Percentiles rank a stretch among this genome's conserved stretches.
Evolutionary conservation across 2,797 vertebrate genomes (phyloP).

Genomic region (Ciconia nigra): DNA sequence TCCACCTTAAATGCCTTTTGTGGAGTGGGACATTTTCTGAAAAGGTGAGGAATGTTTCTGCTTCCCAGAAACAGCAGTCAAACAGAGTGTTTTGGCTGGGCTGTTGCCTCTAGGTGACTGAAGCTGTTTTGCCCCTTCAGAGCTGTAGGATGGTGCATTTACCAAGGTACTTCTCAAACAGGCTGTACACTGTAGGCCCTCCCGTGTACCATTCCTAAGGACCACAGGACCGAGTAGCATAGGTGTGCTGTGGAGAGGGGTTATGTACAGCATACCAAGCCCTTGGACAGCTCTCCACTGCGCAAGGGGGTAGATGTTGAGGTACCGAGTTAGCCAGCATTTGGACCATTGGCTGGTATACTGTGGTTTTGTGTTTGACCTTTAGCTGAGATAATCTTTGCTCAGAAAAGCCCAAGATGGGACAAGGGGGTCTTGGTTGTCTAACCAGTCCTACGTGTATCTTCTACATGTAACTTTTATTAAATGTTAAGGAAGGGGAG

Average conservation of each 20-base stretch:
- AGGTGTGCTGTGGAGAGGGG: not conserved
- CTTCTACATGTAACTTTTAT: not conserved
- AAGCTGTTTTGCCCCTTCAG: not conserved
- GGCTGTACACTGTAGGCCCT: not conserved
- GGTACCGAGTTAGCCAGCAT: not conserved
- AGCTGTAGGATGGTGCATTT: not conserved
- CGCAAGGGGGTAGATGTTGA: not conserved
- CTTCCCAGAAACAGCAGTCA: not conserved
- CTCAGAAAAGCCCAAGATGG: not conserved
- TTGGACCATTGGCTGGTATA: not conserved
- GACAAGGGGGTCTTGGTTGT: not conserved
- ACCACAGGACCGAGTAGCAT: accelerated
- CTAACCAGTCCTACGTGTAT: accelerated
- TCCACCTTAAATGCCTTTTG: not conserved
- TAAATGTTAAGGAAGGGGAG: not conserved
- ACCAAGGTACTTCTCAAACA: not conserved
- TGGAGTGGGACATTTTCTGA: not conserved
- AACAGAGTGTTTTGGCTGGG: not conserved
- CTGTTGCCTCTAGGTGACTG: not conserved
- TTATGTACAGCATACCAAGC: not conserved
- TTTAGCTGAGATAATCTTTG: not conserved
- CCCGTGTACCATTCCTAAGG: not conserved
- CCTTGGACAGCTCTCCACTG: not conserved
- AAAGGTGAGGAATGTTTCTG: not conserved
- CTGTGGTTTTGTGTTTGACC: not conserved